Base-by-base conservation (phyloP, 2,797 vertebrate species). In the Galago senegalensis region DNA sequence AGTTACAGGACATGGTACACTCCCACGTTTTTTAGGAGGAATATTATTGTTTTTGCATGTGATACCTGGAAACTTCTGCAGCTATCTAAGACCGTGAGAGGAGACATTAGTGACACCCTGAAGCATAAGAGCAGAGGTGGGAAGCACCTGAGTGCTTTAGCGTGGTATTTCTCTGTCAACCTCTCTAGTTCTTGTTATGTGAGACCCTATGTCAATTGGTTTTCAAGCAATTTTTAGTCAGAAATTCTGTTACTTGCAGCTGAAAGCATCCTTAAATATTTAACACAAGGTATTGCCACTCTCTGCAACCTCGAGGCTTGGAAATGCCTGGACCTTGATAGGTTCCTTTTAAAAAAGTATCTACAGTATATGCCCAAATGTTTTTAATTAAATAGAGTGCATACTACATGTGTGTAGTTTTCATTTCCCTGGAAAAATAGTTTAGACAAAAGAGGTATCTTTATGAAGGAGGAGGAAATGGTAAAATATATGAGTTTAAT, bases 401-500 rank as follows among this genome's bases (percentile, higher is more conserved):
- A 20, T 6, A 43, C 37, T 43, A 53, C 13, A 13, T 49, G 49
- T 49, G 49, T 49, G 49, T 69, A 23, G 46, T 70, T 46, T 61
- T 61, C 20, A 25, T 67, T 46, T 61, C 63, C 31, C 13, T 80
- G 34, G 23, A 91, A 43, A 70, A 89, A 56, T 3, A 13, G 37
- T 67, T 8, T 67, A n/a, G 37, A 73, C 70, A 49, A 40, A 43
- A 85, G n/a, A 72, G 16, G 34, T 63, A 63, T 34, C 3, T 63
- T 83, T 40, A 73, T 23, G 49, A 82, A 91, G 70, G 27, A 76
- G 23, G 56, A 34, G 3, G 17, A 61, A 23, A 7, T 40, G 25
- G 29, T 53, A 53, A 92, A 75, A 87, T 56, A 58, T 75, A 69
- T 90, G 53, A 75, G 79, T 86, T n/a, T 82, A 53, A 72, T 10